Evolutionary conservation across 2,113 vertebrate species (phyloP).

Genomic region (Echinops telfairi): DNA sequence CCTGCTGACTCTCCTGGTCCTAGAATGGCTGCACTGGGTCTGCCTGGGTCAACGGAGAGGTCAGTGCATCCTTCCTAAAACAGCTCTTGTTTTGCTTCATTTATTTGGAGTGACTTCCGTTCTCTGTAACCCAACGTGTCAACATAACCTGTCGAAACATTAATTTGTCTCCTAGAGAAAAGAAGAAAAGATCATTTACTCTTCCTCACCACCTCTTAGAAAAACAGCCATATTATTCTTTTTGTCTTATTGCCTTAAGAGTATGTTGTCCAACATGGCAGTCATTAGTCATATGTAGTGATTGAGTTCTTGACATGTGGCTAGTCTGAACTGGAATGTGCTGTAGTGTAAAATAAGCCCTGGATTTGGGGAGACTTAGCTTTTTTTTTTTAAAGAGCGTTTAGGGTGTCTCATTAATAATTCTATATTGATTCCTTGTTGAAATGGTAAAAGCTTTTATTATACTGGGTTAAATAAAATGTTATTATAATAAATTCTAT

Average conservation of each 20-base stretch:
- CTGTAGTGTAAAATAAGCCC: no score
- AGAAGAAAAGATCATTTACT: not conserved
- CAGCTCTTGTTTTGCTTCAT: slow-evolving; percentile 27
- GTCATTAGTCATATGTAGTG: not conserved
- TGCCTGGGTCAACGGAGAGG: not conserved
- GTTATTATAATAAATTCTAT: not conserved
- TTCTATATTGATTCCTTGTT: no score
- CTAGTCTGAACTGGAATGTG: not conserved
- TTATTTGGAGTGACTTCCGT: slow-evolving; percentile 58
- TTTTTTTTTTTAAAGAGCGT: no score
- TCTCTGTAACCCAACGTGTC: slow-evolving; percentile 10
- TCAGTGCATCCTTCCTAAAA: not conserved
- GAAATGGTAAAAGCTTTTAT: no score
- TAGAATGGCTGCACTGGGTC: not conserved
- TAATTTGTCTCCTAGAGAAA: slow-evolving; percentile 45
- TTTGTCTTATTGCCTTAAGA: not conserved
- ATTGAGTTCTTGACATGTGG: not conserved
- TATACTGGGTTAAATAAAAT: not conserved
- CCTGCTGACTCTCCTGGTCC: not conserved
- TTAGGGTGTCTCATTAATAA: no score
- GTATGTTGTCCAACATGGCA: not conserved
- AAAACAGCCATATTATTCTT: not conserved
- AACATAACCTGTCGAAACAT: slow-evolving; percentile 59
- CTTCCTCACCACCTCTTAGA: not conserved
- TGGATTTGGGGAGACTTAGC: no score